Evolutionary conservation across 2,797 vertebrate species (phyloP), one percentile per base, ranked within the genome.

Genomic region (Rhadinocentrus ornatus): DNA sequence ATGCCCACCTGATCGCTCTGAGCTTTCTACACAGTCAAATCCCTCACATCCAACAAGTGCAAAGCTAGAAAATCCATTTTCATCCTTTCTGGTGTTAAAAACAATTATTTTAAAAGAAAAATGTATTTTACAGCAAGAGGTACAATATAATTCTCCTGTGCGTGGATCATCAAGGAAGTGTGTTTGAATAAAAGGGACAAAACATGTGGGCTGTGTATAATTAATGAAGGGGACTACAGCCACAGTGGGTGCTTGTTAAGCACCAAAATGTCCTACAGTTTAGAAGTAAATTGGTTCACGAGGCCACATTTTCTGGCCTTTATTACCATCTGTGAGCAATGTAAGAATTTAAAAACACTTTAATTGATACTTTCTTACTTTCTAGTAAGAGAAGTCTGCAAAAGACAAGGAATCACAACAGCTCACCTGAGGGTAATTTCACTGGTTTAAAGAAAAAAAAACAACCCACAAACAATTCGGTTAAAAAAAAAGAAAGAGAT

Each of bases 41-140:
- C 81, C 75, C 73, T 88, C 85, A 89, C 84, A 88, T 86, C 88
- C 84, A 87, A 86, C 72, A 83, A 44, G 65, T 78, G 82, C 64
- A 72, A 81, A 84, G 74, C 80, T 84, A 71, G 59, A 86, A 85
- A 83, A 58, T 62, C 56, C 32, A 68, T 75, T 61, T 78, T 66
- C 37, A 70, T 58, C 44, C 70, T 71, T 69, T 71, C 48, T 53
- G 53, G 32, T 48, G 26, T 63, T 84, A 71, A 54, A 71, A 80
- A 80, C 73, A 77, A 56, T 24, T 4, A 69, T 35, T 77, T 82
- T 54, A 65, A 73, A 62, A 64, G 59, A 56, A 53, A 13, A 73
- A 65, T 66, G 76, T 65, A 64, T 62, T 20, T 66, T 66, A 67
- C 12, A 69, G 53, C 44, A 52, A 27, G 46, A 13, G n/a, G 20